These are phyloP conservation scores for Eumacrocentrus americanus DNA, from an alignment of 2,888 invertebrate genomes.

Conservation along the genomic window DNA sequence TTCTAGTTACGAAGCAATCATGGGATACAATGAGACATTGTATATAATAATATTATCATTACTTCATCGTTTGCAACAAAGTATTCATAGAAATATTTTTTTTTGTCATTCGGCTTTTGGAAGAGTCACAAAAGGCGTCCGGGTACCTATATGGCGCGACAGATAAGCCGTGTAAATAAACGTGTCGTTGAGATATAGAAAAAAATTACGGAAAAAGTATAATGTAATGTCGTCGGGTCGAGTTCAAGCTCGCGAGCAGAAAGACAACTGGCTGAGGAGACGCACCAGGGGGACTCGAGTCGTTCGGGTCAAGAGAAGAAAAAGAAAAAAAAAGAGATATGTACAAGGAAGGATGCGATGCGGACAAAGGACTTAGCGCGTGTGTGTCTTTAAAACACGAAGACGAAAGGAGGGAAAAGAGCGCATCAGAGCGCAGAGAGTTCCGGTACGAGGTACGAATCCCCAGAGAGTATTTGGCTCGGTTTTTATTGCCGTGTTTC, in stretches of 20 bases:
- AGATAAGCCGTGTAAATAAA: background rate
- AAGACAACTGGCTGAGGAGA: constrained; percentile 17
- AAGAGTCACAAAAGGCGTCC: background rate
- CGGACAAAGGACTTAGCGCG: constrained; percentile 28
- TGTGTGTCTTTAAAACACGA: constrained; percentile 15
- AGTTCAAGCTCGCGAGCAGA: constrained; percentile 19
- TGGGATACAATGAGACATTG: background rate
- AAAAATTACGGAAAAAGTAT: constrained; percentile 11
- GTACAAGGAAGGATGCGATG: constrained; percentile 1
- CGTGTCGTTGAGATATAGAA: constrained; percentile 4
- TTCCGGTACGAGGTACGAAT: constrained; percentile 18
- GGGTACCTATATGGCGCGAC: background rate
- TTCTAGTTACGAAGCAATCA: background rate
- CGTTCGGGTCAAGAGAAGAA: constrained; percentile 8
- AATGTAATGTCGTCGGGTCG: constrained; percentile 22
- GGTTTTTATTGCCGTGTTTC: constrained; percentile 16
- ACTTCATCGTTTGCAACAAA: background rate
- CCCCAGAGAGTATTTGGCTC: constrained; percentile 16
- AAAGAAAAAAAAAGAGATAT: constrained; percentile 9
- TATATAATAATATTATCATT: background rate
- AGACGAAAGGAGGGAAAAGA: constrained; percentile 15
- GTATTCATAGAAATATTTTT: too few species aligned
- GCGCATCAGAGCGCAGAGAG: constrained; percentile 3
- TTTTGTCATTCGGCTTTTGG: background rate
- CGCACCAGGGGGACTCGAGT: background rate